Evolutionary conservation across 1,140 invertebrate genomes (phyloP).

Genomic region (Drosophila oshimai): DNA sequence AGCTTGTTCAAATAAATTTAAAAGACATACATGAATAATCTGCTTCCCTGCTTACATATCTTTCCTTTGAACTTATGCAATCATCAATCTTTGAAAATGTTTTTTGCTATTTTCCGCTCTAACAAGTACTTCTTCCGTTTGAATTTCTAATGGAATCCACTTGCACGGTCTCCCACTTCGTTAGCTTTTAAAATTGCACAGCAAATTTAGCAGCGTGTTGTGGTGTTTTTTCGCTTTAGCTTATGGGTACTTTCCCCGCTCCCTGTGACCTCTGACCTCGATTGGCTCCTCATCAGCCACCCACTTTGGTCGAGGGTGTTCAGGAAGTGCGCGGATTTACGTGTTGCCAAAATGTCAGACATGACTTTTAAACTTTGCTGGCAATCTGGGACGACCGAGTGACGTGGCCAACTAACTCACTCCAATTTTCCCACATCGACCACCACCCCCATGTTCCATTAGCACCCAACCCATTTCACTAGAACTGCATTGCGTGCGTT

Average conservation of each 20-base stretch:
- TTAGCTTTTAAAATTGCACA: slow-evolving; percentile 38
- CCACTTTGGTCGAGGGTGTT: slow-evolving; percentile 4
- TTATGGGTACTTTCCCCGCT: background rate
- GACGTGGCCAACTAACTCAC: slow-evolving; percentile 26
- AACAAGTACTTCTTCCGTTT: slow-evolving; percentile 9
- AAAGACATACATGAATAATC: too few relatives aligned
- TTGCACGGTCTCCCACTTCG: slow-evolving; percentile 14
- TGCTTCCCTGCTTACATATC: too few relatives aligned
- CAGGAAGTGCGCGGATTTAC: slow-evolving; percentile 42
- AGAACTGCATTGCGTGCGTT: slow-evolving; percentile 40
- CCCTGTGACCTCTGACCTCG: background rate
- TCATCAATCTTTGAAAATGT: background rate
- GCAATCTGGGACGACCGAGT: slow-evolving; percentile 15
- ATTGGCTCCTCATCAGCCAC: slow-evolving; percentile 22
- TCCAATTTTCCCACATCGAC: slow-evolving; percentile 5
- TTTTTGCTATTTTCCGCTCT: background rate
- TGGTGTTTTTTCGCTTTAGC: slow-evolving; percentile 22
- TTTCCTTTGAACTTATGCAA: background rate
- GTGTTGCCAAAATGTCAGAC: slow-evolving; percentile 38
- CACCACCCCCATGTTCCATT: slow-evolving; percentile 6
- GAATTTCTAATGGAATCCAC: slow-evolving; percentile 26
- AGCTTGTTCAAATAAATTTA: too few relatives aligned
- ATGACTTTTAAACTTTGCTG: slow-evolving; percentile 61
- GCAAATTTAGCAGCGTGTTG: slow-evolving; percentile 33
- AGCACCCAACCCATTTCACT: slow-evolving; percentile 11